Base-by-base conservation (phyloP, 2,797 vertebrate species). In the Peromyscus aztecus region DNA sequence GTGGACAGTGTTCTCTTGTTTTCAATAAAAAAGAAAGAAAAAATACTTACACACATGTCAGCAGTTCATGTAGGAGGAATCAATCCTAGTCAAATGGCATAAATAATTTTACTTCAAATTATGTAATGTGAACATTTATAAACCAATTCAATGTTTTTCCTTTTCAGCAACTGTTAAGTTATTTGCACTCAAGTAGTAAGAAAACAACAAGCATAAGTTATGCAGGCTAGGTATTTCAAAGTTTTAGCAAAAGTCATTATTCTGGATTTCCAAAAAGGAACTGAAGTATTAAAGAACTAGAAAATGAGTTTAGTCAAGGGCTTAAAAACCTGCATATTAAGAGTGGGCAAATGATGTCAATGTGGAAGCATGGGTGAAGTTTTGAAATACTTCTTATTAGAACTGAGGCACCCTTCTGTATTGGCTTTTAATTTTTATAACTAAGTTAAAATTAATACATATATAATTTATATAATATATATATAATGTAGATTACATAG, bases 351-450 rank as follows among this genome's bases (percentile, higher is more conserved):
- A 13, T 5, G 3, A 6, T 5, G 4, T 17, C 3, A 55, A 2
- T 49, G 0, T 0, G 0, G 59, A 89, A 31, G 17, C 34, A 63
- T 14, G n/a, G 1, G 1, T 34, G 0, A 8, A n/a, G 7, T 8
- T 6, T 73, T 67, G 13, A 52, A 80, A 67, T 2, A n/a, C 5
- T 49, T 43, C 6, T 7, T 55, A 4, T 24, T 19, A 31, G 55
- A 46, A 55, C 69, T 57, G 27, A 43, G 7, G 55, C 4, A 46
- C 37, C 57, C 43, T 1, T 24, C 1, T 37, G 9, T 82, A 34
- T 10, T 87, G 6, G 3, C 13, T 75, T 84, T 91, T n/a, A n/a
- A 71, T n/a, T 80, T 89, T 65, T 14, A 29, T 37, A 2, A 2
- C 0, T 55, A 77, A 55, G 1, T 24, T 24, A 49, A 52, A 52